phyloP scores from a whole-genome alignment of 2,888 invertebrate species.

The Rhabditoides inermis region DNA sequence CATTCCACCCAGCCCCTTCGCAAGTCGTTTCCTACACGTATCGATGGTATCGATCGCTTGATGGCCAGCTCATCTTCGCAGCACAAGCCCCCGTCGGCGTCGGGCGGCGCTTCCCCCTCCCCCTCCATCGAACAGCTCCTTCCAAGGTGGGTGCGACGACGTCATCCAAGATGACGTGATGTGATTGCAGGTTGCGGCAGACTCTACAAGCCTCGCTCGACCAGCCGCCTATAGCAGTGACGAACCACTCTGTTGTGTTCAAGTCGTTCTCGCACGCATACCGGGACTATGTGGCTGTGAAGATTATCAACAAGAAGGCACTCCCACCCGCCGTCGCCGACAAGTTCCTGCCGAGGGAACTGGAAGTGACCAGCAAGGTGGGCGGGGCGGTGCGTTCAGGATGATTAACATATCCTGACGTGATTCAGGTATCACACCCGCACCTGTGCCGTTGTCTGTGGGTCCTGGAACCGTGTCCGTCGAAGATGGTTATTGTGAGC shows the following conservation, averaged over 20 bases:
- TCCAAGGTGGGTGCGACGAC: too few species aligned
- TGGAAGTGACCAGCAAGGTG: constrained; percentile 29
- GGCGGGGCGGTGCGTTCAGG: too few species aligned
- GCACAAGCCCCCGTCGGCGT: too few species aligned
- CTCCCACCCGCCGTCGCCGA: constrained; percentile 27
- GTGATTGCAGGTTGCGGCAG: constrained; percentile 5
- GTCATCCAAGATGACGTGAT: too few species aligned
- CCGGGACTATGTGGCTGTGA: constrained; percentile 30
- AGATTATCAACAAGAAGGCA: constrained; percentile 34
- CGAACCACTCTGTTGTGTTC: constrained; percentile 17
- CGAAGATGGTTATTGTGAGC: constrained; percentile 30
- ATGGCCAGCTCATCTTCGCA: too few species aligned
- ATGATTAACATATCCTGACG: too few species aligned
- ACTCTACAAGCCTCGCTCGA: not conserved
- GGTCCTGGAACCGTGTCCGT: constrained; percentile 17
- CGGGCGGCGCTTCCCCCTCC: too few species aligned
- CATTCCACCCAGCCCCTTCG: too few species aligned
- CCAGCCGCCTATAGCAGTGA: constrained; percentile 11
- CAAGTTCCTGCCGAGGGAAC: constrained; percentile 38
- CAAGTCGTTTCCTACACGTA: too few species aligned
- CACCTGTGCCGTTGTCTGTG: constrained; percentile 25
- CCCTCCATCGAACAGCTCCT: too few species aligned
- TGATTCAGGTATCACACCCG: constrained; percentile 21
- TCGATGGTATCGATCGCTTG: too few species aligned
- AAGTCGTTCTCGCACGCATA: constrained; percentile 7